Evolutionary conservation across 2,797 vertebrate genomes (phyloP), one percentile per base, ranked within the genome.

Genomic region (Notolabrus celidotus): DNA sequence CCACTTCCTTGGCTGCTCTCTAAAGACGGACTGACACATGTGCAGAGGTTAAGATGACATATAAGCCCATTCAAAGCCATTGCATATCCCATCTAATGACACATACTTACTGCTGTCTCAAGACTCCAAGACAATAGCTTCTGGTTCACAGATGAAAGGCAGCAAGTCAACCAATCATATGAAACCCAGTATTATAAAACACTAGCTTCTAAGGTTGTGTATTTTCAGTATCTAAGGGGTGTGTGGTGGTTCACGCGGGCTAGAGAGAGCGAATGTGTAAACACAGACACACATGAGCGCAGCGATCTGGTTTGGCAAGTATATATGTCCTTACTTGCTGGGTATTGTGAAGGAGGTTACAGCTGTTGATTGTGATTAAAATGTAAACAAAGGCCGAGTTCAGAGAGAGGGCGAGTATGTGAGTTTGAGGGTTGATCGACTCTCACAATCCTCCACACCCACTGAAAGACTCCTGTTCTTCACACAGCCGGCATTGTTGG

Each of bases 311-410:
- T 94, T 94, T 91, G 90, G 90, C 92, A 88, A 93, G 93, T 92
- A 90, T 92, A 86, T 90, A 86, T 88, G 91, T 90, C 88, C 85
- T 88, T 91, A 91, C 94, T 90, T 92, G 93, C 88, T 88, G 71
- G 82, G 87, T 86, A 93, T 92, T 93, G 92, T 92, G 87, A 86
- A 81, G 90, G 64, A 81, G 87, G 90, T 85, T 90, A 90, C 90
- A 83, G 90, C 91, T 92, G 91, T 92, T 93, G 93, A 94, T 94
- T 94, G 90, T 90, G 92, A 92, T 92, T 93, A 76, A 89, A 92
- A 92, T 93, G 93, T 92, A 94, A 94, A 94, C 90, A 94, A 87
- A 92, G 82, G 83, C 60, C 1, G 83, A 89, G 91, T 93, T 93
- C 90, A 92, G 78, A 73, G 65, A 86, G 66, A 92, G 90, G 92